Evolutionary conservation across 2,113 vertebrate species (phyloP).

Genomic region (Heterocephalus glaber): DNA sequence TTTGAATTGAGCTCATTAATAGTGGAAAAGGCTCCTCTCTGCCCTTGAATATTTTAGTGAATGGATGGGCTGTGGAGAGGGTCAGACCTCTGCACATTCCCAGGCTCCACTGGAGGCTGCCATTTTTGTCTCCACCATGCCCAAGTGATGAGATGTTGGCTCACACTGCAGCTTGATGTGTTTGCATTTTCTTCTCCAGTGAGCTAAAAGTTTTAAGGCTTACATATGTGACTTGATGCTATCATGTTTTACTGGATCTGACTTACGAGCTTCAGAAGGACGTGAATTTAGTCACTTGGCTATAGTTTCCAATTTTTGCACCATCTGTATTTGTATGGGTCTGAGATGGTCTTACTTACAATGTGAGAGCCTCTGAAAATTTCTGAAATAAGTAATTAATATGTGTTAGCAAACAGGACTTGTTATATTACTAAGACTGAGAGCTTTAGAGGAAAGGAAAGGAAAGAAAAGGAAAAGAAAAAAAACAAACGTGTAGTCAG

Average conservation of each 20-base stretch:
- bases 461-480: neutral
- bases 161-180: neutral
- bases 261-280: neutral
- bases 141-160: neutral
- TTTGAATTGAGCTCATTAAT: conserved; percentile 42
- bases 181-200: neutral
- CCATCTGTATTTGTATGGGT: neutral
- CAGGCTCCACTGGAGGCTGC: neutral
- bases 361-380: neutral
- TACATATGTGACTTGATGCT: neutral
- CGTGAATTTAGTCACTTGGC: neutral
- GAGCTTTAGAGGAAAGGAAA: neutral
- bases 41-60: neutral
- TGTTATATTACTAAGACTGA: neutral
- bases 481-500: neutral
- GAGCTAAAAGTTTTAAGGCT: neutral
- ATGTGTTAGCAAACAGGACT: neutral
- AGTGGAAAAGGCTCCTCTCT: neutral
- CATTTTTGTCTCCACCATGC: neutral
- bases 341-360: neutral
- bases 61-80: neutral
- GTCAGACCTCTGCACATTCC: neutral
- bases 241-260: conserved; percentile 2
- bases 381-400: neutral
- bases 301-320: neutral